These are phyloP conservation scores for Drosophila nannoptera DNA, from an alignment of 1,140 invertebrate genomes.

Conservation along the genomic window DNA sequence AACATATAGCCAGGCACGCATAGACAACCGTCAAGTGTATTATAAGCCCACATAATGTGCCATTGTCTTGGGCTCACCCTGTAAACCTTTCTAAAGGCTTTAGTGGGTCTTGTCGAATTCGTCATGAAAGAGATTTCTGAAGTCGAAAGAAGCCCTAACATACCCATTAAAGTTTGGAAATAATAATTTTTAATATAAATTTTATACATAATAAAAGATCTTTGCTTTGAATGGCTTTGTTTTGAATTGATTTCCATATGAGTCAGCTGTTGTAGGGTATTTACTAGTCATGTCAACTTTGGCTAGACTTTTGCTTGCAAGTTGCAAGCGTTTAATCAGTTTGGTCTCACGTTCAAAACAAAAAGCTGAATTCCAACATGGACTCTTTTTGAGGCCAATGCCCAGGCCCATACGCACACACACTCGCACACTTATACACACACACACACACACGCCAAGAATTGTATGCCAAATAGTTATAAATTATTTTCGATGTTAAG, in stretches of 20 bases:
- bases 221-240: no score
- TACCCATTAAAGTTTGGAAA: no score
- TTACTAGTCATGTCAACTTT: background rate
- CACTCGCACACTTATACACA: conserved; percentile 14
- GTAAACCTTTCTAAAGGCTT: background rate
- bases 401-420: conserved; percentile 36
- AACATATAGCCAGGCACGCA: conserved; percentile 4
- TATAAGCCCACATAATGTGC: conserved; percentile 37
- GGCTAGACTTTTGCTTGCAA: conserved; percentile 28
- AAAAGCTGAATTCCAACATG: conserved; percentile 56
- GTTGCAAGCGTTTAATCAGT: conserved; percentile 66
- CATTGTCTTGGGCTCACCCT: conserved; percentile 27
- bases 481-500: conserved; percentile 31
- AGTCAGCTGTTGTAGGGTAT: background rate
- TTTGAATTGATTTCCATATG: no score
- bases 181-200: no score
- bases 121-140: no score
- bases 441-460: conserved; percentile 50
- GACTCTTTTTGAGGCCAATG: conserved; percentile 52
- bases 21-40: conserved; percentile 35
- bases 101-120: no score
- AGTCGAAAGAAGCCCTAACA: no score
- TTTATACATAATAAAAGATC: no score
- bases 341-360: conserved; percentile 70
- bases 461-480: conserved; percentile 62